Conservation (phyloP, 2,113 vertebrate species). For the Sphaerodactylus townsendi region DNA sequence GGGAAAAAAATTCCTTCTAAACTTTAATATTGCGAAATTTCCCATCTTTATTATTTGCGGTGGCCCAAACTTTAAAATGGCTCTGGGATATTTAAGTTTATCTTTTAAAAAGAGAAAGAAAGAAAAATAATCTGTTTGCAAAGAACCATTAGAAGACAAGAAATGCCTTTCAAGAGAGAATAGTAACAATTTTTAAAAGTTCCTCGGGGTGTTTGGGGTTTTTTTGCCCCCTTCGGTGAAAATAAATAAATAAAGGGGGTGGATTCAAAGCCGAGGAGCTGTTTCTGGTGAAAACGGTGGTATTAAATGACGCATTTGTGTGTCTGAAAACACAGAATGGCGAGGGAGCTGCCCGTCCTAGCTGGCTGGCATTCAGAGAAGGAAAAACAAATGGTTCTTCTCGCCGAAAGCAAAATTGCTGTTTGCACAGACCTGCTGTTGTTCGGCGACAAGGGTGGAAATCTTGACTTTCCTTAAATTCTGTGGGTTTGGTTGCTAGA, state of each 20-base stretch:
- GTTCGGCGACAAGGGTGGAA: background rate
- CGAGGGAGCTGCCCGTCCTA: background rate
- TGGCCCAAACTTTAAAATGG: background rate
- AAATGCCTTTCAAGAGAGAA: background rate
- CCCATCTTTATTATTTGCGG: background rate
- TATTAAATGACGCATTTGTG: background rate
- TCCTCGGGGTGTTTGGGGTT: background rate
- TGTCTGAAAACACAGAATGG: background rate
- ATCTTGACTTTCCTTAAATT: background rate
- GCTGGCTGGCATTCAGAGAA: background rate
- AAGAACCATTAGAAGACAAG: background rate
- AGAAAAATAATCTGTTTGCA: background rate
- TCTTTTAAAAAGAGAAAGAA: background rate
- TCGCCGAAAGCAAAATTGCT: background rate
- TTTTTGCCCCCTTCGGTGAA: background rate
- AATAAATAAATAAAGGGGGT: background rate
- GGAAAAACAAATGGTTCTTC: background rate
- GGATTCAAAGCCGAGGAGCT: background rate
- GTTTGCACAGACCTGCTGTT: background rate
- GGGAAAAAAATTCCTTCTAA: constrained; percentile 6
- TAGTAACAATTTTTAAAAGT: background rate
- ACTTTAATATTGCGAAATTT: background rate
- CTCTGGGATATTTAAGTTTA: background rate
- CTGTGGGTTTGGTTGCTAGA: background rate
- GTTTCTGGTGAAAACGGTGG: background rate